A percentile compares a stretch with the other conserved stretches of the same genome.
phyloP scores from a whole-genome alignment of 2,888 invertebrate species.

The Limnephilus auricula region DNA sequence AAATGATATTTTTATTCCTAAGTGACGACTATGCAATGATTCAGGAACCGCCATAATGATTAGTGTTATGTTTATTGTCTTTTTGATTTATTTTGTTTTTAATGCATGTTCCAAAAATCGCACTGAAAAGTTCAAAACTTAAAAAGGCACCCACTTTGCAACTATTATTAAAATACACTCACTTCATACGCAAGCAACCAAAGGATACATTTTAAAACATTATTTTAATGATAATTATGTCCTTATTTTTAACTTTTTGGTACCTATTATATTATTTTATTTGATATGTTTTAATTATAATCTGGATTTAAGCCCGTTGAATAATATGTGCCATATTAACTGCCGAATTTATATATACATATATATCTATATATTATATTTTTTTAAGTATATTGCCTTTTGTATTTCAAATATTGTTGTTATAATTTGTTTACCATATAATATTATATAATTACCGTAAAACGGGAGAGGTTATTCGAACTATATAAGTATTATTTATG shows the following conservation, averaged over 20 bases:
- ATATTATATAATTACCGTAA: too few relatives aligned
- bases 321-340: constrained; percentile 53
- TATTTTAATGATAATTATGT: constrained; percentile 7
- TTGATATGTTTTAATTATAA: not conserved
- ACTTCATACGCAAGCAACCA: constrained; percentile 52
- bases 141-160: constrained; percentile 5
- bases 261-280: constrained; percentile 4
- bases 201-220: constrained; percentile 43
- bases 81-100: constrained; percentile 28
- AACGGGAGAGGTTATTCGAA: not conserved
- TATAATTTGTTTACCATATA: not conserved
- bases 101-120: constrained; percentile 31
- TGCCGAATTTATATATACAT: not conserved
- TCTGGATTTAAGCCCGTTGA: constrained; percentile 24
- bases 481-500: not conserved
- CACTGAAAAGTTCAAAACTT: constrained; percentile 51
- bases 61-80: not conserved
- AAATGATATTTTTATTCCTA: not conserved
- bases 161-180: not conserved
- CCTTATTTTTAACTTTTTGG: not conserved
- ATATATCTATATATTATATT: not conserved
- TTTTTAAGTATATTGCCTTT: not conserved
- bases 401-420: not conserved
- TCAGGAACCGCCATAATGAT: not conserved
- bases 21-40: constrained; percentile 33